A percentile compares a stretch with the other conserved stretches of the same genome.
phyloP scores from a whole-genome alignment of 2,888 invertebrate genomes.

The Ceramica pisi region DNA sequence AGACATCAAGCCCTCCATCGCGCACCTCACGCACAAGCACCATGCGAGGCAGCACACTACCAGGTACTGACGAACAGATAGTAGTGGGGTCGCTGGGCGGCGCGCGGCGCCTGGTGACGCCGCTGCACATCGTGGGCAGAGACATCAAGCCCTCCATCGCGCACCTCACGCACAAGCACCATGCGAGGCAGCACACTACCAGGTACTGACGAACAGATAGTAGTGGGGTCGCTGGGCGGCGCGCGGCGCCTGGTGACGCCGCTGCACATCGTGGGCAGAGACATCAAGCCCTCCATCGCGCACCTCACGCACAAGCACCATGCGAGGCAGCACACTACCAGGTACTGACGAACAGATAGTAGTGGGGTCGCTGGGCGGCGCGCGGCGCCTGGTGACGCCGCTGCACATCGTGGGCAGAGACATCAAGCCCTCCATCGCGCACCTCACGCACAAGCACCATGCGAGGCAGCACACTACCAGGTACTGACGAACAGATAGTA shows the following conservation, averaged over 20 bases:
- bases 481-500: slow-evolving; percentile 72
- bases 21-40: no score
- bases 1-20: no score
- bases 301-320: slow-evolving; percentile 75
- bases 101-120: slow-evolving; percentile 34
- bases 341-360: slow-evolving; percentile 88
- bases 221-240: slow-evolving; percentile 69
- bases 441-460: slow-evolving; percentile 73
- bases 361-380: slow-evolving; percentile 81
- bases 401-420: slow-evolving; percentile 85
- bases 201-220: slow-evolving; percentile 51
- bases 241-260: slow-evolving; percentile 76
- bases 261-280: slow-evolving; percentile 84
- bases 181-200: slow-evolving; percentile 72
- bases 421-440: slow-evolving; percentile 76
- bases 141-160: slow-evolving; percentile 79
- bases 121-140: slow-evolving; percentile 84
- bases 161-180: slow-evolving; percentile 74
- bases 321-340: slow-evolving; percentile 74
- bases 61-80: no score
- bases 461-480: slow-evolving; percentile 73
- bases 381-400: slow-evolving; percentile 75
- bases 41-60: no score
- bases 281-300: slow-evolving; percentile 77
- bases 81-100: no score